These are phyloP conservation scores for Mactra quadrangularis DNA, from an alignment of 1,140 invertebrate genomes.

Conservation along the genomic window DNA sequence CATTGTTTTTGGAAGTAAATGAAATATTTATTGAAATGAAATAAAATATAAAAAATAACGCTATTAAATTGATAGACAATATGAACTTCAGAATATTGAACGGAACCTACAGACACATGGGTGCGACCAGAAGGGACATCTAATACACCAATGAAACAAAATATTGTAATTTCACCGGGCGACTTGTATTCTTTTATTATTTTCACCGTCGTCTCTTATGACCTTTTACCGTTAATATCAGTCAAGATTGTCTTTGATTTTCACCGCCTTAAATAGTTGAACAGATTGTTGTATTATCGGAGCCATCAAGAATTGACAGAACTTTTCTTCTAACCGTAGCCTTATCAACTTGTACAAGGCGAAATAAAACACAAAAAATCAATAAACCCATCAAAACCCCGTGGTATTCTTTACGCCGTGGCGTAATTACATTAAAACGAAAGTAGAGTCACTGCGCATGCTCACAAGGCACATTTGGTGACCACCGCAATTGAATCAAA, in stretches of 20 bases:
- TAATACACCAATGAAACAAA: no score
- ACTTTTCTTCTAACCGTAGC: constrained; percentile 45
- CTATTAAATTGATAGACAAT: no score
- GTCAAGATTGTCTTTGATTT: constrained; percentile 16
- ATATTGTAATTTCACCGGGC: no score
- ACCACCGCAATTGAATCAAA: constrained; percentile 61
- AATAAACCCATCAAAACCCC: constrained; percentile 35
- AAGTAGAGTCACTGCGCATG: constrained; percentile 66
- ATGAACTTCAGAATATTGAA: neutral
- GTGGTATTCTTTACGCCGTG: constrained; percentile 10
- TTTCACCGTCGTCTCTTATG: no score
- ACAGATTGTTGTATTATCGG: constrained; percentile 58
- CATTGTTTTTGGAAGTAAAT: no score
- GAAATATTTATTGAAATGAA: no score
- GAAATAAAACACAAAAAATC: constrained; percentile 49
- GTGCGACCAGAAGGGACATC: no score
- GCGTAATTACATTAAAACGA: constrained; percentile 54
- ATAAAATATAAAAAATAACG: no score
- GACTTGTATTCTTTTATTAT: no score
- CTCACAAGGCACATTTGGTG: constrained; percentile 68
- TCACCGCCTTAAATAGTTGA: constrained; percentile 41
- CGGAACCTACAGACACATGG: no score
- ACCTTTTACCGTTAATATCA: constrained; percentile 19
- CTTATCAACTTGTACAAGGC: constrained; percentile 39
- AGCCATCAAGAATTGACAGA: constrained; percentile 58